Evolutionary conservation across 2,797 vertebrate species (phyloP), one percentile per base, ranked within the genome.

Genomic region (Steatocranus sp.): DNA sequence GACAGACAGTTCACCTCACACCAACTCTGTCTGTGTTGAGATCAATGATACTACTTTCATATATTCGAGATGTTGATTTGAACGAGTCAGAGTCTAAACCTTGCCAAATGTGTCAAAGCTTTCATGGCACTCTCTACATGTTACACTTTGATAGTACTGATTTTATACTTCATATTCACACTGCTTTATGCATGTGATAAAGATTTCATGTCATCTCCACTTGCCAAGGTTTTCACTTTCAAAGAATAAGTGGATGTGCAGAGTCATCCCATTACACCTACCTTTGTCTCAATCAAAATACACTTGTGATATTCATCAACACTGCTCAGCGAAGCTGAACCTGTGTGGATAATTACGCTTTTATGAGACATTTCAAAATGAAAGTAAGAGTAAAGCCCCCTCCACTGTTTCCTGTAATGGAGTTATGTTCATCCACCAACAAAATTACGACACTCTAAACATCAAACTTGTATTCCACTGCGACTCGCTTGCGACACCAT

Each of bases 1-100:
- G 86, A 89, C 80, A 17, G 82, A 82, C 78, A 74, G 56, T 78
- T 89, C 23, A 25, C 36, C 80, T 83, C 85, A 8, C 8, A 5
- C 84, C 86, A 76, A 17, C 77, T 18, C 66, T 18, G 41, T 82
- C 50, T 27, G 5, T 20, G 78, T 23, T 58, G 8, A 41, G 80
- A 92, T 92, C 89, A 75, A 89, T 87, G 89, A 49, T 76, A 14
- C 46, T 1, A 56, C 63, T 82, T 89, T 76, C 56, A 80, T 91
- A 88, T 87, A 90, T 88, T 92, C 80, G 76, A 89, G 88, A 85
- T 34, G 78, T 80, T 84, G 46, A 81, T 83, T 82, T 79, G 84
- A 85, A 89, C 79, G 48, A 73, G 78, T 88, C 80, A 27, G 25
- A 77, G 80, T 38, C n/a, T 78, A 79, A 86, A 83, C 80, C 82